Percentiles rank a stretch among this genome's conserved stretches.
phyloP scores from a whole-genome alignment of 2,113 vertebrate species.

The Choloepus hoffmanni region DNA sequence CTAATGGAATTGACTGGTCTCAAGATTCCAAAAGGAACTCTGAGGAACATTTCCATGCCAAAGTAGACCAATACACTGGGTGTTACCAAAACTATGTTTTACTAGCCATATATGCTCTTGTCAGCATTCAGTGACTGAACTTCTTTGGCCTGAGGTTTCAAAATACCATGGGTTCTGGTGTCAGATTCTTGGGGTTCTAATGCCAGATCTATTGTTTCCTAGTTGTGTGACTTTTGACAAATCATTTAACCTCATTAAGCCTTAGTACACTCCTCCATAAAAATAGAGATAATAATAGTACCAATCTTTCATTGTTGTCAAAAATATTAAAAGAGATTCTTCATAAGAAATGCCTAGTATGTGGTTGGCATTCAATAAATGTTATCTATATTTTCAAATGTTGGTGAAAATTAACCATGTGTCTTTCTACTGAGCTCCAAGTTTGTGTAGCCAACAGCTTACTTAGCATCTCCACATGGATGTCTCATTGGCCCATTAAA shows the following conservation, averaged over 20 bases:
- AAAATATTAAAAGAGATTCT: not conserved
- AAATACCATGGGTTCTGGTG: not conserved
- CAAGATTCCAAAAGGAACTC: slow-evolving; percentile 13
- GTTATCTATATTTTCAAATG: not conserved
- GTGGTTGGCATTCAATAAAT: not conserved
- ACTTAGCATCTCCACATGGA: not conserved
- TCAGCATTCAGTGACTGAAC: not conserved
- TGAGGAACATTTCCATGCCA: not conserved
- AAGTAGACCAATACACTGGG: not conserved
- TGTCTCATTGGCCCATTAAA: not conserved
- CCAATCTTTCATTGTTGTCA: not conserved
- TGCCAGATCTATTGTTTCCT: not conserved
- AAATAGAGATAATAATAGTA: not conserved
- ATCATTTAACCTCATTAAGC: too few species aligned
- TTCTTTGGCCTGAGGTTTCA: not conserved
- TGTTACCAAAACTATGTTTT: not conserved
- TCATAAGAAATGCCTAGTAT: not conserved
- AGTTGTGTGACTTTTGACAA: not conserved
- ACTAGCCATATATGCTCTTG: not conserved
- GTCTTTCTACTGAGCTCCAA: not conserved
- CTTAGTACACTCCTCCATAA: too few species aligned
- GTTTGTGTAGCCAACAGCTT: not conserved
- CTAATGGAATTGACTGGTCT: not conserved
- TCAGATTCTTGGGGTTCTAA: not conserved
- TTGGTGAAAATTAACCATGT: not conserved